Base-by-base conservation (phyloP, 2,888 invertebrate species). In the Drosophila testacea region DNA sequence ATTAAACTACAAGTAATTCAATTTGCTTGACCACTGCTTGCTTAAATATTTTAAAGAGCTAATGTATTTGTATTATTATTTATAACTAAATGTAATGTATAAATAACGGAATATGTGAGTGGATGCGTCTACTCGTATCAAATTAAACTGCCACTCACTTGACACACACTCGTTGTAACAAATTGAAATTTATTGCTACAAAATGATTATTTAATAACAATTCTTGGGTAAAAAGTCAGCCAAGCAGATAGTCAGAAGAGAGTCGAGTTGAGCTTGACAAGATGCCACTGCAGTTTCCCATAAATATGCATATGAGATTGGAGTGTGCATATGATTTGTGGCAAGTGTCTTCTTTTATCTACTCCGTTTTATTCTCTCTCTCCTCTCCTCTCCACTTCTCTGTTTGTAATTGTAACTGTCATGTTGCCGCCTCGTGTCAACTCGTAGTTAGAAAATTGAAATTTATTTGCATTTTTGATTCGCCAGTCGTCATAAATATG, bases 391-490 rank as follows among this genome's bases (percentile, higher is more conserved):
- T 30, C 3, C 30, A 4, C 30, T 32, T 2, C 32, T 32, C 9
- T 32, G 2, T 9, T 76, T 83, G 79, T 73, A 79, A 79, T 73
- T 80, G 88, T 86, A 86, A 86, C 76, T 89, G 85, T 88, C 89
- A 88, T 89, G 85, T 89, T 78, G 88, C 79, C 69, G 73, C 68
- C 78, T 83, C 67, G 61, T 77, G 85, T 73, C 82, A 69, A 56
- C 68, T 76, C 68, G 63, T 62, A 75, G 83, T 75, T 86, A 79
- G 73, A 77, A 75, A 88, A 88, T 87, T 87, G 87, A 87, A 89
- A 87, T 87, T 89, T 87, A 87, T 87, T 90, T 89, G 88, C 86
- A 86, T 88, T 88, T 88, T 86, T 89, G 90, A 86, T 89, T 86
- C 79, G 82, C 64, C 71, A 82, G 73, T 69, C 83, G 54, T 73